A percentile compares a stretch with the other conserved stretches of the same genome.
These are phyloP conservation scores for Polymixis lichenea DNA, from an alignment of 2,888 invertebrate species.

Conservation along the genomic window DNA sequence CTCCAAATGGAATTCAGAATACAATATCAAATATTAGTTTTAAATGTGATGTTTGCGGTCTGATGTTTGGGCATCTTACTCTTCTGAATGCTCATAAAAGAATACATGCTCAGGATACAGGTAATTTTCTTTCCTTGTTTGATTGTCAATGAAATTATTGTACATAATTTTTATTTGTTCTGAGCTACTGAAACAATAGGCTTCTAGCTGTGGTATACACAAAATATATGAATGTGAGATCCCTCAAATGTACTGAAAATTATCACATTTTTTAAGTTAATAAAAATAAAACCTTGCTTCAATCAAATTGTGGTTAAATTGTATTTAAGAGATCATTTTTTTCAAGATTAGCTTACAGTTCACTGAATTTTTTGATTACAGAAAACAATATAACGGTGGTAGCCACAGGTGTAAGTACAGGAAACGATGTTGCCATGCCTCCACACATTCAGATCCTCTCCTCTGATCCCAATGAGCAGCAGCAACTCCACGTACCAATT, in stretches of 20 bases:
- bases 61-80: slow-evolving; percentile 95
- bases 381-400: slow-evolving; percentile 91
- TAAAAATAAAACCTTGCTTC: background rate
- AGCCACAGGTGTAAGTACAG: slow-evolving; percentile 83
- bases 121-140: slow-evolving; percentile 70
- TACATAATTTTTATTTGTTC: slow-evolving; percentile 13
- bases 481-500: slow-evolving; percentile 85
- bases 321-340: background rate
- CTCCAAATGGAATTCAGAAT: slow-evolving; percentile 92
- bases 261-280: background rate
- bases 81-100: slow-evolving; percentile 96
- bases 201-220: background rate
- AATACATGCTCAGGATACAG: slow-evolving; percentile 92
- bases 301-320: background rate
- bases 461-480: slow-evolving; percentile 82
- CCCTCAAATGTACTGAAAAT: background rate
- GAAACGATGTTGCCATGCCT: slow-evolving; percentile 85
- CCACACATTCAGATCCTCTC: slow-evolving; percentile 89
- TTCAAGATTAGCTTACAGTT: background rate
- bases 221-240: slow-evolving; percentile 3
- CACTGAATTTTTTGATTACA: slow-evolving; percentile 67
- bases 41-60: slow-evolving; percentile 96
- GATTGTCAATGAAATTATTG: background rate
- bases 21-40: slow-evolving; percentile 95
- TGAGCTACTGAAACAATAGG: no score